Evolutionary conservation across 2,888 invertebrate species (phyloP).

Genomic region (Corbicula japonica): DNA sequence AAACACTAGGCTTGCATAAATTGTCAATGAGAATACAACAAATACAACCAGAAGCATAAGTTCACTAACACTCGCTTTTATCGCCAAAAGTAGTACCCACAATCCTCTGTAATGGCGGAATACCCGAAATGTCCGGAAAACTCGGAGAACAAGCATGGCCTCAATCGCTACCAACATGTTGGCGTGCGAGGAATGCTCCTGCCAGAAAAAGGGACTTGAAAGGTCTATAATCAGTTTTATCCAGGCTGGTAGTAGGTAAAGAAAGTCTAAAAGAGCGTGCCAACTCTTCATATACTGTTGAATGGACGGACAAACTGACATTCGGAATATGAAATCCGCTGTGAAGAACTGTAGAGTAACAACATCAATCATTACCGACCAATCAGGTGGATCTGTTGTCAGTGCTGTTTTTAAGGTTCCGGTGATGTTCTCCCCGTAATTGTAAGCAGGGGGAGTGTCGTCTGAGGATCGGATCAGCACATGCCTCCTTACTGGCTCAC

Average conservation of each 20-base stretch:
- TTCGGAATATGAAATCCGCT: slow-evolving; percentile 67
- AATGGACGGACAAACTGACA: slow-evolving; percentile 66
- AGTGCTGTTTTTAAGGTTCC: slow-evolving; percentile 58
- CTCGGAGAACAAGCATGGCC: slow-evolving; percentile 67
- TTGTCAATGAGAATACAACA: slow-evolving; percentile 66
- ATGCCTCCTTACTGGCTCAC: slow-evolving; percentile 61
- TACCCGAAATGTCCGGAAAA: slow-evolving; percentile 72
- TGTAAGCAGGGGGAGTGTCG: slow-evolving; percentile 30
- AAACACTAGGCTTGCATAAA: slow-evolving; percentile 71
- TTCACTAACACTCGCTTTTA: slow-evolving; percentile 72
- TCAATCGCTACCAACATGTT: slow-evolving; percentile 60
- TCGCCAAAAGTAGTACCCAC: slow-evolving; percentile 67
- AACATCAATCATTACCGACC: slow-evolving; percentile 60
- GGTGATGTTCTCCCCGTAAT: slow-evolving; percentile 37
- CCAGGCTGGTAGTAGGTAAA: slow-evolving; percentile 73
- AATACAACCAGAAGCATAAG: slow-evolving; percentile 69
- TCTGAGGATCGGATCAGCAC: slow-evolving; percentile 35
- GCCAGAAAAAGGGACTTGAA: slow-evolving; percentile 58
- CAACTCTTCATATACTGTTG: slow-evolving; percentile 54
- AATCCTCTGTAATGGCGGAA: slow-evolving; percentile 72
- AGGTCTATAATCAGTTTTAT: slow-evolving; percentile 61
- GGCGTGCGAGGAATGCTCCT: slow-evolving; percentile 39
- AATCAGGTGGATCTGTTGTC: slow-evolving; percentile 68
- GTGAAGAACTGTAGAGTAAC: slow-evolving; percentile 72
- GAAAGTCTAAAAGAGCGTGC: slow-evolving; percentile 67